These are phyloP conservation scores for Corynorhinus townsendii DNA, from an alignment of 2,113 vertebrate genomes.

Conservation along the genomic window DNA sequence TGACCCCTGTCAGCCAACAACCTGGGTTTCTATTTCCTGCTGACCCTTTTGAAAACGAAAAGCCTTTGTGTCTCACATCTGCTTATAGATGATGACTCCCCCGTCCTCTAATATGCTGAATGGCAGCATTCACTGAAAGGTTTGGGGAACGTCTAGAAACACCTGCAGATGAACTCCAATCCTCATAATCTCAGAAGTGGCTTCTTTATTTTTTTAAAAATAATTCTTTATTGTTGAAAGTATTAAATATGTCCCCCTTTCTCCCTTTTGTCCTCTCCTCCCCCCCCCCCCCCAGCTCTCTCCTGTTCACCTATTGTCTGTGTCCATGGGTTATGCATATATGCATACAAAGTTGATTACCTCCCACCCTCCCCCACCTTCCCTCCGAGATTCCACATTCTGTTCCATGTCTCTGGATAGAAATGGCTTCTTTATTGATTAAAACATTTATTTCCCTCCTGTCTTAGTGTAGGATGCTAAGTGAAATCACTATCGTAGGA, in stretches of 20 bases:
- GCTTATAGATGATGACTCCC: background rate
- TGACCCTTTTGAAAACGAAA: constrained; percentile 17
- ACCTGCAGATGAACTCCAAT: background rate
- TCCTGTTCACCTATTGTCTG: no score
- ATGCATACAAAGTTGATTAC: no score
- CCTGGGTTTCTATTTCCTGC: constrained; percentile 19
- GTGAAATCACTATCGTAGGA: background rate
- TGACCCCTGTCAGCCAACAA: no score
- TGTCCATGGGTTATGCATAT: no score
- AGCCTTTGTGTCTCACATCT: constrained; percentile 12
- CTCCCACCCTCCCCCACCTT: no score
- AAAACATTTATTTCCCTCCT: background rate
- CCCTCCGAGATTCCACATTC: no score
- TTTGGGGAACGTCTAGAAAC: background rate
- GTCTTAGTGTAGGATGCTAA: background rate
- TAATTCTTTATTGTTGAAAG: no score
- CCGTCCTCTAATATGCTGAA: background rate
- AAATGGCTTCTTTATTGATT: background rate
- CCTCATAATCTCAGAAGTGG: constrained; percentile 17
- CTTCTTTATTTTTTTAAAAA: background rate
- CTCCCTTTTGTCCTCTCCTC: no score
- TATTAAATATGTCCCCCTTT: no score
- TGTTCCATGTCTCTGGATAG: background rate
- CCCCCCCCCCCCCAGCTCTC: no score
- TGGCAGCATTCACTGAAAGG: background rate